Conservation (phyloP, 2,113 vertebrate species). For the Oceanites oceanicus region DNA sequence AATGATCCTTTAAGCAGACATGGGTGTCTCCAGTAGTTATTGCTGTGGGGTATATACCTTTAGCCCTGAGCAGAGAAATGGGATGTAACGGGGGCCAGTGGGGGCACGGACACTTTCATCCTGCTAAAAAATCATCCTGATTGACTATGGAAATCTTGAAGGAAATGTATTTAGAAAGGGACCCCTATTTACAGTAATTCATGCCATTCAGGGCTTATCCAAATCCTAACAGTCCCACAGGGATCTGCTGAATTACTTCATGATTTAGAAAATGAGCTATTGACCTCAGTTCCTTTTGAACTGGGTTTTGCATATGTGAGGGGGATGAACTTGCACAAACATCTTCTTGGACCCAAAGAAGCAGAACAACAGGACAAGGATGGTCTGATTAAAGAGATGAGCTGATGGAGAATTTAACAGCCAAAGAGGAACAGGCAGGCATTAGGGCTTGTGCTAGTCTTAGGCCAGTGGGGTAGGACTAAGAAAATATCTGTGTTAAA, state of each 20-base stretch:
- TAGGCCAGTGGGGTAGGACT: neutral
- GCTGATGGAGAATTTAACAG: neutral
- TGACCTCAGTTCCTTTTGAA: neutral
- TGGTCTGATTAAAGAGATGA: neutral
- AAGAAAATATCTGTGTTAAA: neutral
- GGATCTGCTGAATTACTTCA: neutral
- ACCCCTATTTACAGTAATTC: neutral
- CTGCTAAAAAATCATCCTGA: neutral
- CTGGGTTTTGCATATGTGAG: neutral
- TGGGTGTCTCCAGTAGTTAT: neutral
- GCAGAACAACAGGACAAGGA: neutral
- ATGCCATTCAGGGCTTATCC: neutral
- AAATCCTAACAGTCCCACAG: neutral
- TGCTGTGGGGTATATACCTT: neutral
- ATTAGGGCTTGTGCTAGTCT: neutral
- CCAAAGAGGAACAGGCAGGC: neutral
- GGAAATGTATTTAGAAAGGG: neutral
- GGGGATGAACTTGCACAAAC: neutral
- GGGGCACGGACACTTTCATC: neutral
- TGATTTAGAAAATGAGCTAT: neutral
- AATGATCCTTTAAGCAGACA: neutral
- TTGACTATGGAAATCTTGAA: neutral
- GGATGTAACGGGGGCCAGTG: rapidly evolving
- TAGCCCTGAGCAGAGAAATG: neutral
- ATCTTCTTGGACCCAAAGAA: neutral